Evolutionary conservation across 2,888 invertebrate genomes (phyloP), one percentile per base, ranked within the genome.

Genomic region (Metalampra italica): DNA sequence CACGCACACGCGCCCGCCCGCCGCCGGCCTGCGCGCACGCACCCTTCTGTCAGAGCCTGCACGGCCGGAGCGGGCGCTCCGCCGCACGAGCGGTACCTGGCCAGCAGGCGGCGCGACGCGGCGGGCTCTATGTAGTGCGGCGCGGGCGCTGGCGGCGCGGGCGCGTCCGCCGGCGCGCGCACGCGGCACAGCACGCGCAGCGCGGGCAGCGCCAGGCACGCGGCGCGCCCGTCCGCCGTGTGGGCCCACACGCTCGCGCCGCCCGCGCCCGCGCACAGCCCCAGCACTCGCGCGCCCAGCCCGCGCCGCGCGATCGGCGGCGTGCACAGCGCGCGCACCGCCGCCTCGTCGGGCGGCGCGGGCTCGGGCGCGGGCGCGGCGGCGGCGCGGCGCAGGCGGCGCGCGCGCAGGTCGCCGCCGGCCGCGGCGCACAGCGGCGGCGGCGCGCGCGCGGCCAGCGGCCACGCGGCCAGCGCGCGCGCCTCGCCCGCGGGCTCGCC

Each of bases 171-270:
- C 29, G 29, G 36, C 32, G 14, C 50, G 45, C n/a, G 54, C 30
- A 44, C 51, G 45, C 41, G 50, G 49, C 68, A 66, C 62, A 80
- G 63, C 52, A 57, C 53, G 9, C 46, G 53, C 68, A 83, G 67
- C 47, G 58, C 45, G 15, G 76, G 73, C 60, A 78, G 60, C 51
- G 77, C 61, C 49, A 62, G 63, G 67, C 81, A 77, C 54, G 51
- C 39, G 47, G 62, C 68, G 36, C n/a, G 32, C 46, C 75, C 78
- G 51, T 60, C 68, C 13, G 57, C 45, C 47, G 67, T 64, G 55
- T 64, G 55, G 50, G 66, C 75, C 82, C 81, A 82, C 58, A 75
- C 57, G 57, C 36, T n/a, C 3, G 22, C 22, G 73, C 70, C 29
- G n/a, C 29, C 29, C n/a, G n/a, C n/a, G 11, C 11, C 36, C n/a